Evolutionary conservation across 1,140 invertebrate species (phyloP).

Genomic region (Zaprionus ghesquierei): DNA sequence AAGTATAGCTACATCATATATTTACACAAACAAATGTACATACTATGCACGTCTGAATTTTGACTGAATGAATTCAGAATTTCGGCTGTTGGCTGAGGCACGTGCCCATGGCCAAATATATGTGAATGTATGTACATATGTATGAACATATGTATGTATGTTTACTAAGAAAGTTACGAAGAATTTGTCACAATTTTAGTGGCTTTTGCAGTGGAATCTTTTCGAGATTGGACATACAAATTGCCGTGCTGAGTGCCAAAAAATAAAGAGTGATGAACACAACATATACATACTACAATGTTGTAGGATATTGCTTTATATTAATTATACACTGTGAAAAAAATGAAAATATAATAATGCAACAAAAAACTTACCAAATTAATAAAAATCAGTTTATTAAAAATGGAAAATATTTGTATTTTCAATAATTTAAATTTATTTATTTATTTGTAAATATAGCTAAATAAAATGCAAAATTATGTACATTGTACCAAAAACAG

Average conservation of each 20-base stretch:
- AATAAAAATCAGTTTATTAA: neutral
- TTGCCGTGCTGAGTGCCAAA: slow-evolving; percentile 52
- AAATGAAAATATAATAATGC: slow-evolving; percentile 12
- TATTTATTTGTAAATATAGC: slow-evolving; percentile 50
- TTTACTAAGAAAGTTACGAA: slow-evolving; percentile 22
- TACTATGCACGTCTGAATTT: neutral
- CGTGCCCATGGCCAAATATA: slow-evolving; percentile 50
- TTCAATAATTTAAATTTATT: slow-evolving; percentile 71
- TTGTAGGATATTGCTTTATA: neutral
- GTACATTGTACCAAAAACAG: slow-evolving; percentile 67
- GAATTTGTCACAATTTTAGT: slow-evolving; percentile 57
- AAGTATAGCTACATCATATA: slow-evolving; percentile 10
- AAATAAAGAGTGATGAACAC: slow-evolving; percentile 29
- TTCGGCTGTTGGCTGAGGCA: slow-evolving; percentile 12
- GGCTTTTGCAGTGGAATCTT: slow-evolving; percentile 55
- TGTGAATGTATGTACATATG: too few species aligned
- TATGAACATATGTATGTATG: too few species aligned
- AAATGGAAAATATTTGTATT: slow-evolving; percentile 11
- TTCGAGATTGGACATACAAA: slow-evolving; percentile 38
- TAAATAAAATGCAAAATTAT: slow-evolving; percentile 60
- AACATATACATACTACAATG: neutral
- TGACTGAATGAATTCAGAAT: slow-evolving; percentile 9
- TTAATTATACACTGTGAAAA: slow-evolving; percentile 5
- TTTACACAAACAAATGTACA: neutral
- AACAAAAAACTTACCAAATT: slow-evolving; percentile 47